Evolutionary conservation across 2,797 vertebrate species (phyloP).

Genomic region (Neosilurus hyrtlii): DNA sequence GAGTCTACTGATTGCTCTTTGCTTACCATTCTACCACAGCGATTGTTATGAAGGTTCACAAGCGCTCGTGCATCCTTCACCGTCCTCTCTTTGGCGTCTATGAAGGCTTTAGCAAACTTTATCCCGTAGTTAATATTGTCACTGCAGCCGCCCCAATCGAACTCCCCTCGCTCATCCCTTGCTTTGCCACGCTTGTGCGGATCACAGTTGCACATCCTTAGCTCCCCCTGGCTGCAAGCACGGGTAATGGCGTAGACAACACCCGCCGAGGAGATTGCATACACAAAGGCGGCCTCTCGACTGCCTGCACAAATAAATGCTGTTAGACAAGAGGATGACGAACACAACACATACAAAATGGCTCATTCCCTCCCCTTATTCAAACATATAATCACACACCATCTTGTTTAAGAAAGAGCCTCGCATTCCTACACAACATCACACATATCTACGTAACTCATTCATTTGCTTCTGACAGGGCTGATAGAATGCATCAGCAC

Average conservation of each 20-base stretch:
- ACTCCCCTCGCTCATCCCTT: conserved; percentile 86
- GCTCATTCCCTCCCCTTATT: conserved; percentile 27
- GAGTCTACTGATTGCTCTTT: background rate
- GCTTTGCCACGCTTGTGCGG: conserved; percentile 86
- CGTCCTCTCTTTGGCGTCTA: conserved; percentile 93
- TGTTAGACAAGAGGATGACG: conserved; percentile 28
- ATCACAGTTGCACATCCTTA: conserved; percentile 91
- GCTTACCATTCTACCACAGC: conserved; percentile 92
- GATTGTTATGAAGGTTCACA: conserved; percentile 99
- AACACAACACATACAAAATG: conserved; percentile 33
- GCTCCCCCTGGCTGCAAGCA: conserved; percentile 95
- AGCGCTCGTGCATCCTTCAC: conserved; percentile 92
- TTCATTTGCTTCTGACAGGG: conserved; percentile 30
- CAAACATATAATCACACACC: conserved; percentile 34
- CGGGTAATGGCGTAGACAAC: conserved; percentile 94
- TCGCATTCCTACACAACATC: conserved; percentile 43
- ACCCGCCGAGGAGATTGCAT: conserved; percentile 95
- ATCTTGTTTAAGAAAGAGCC: conserved; percentile 37
- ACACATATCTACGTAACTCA: conserved; percentile 37
- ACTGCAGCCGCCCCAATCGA: conserved; percentile 97
- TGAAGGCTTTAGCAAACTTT: conserved; percentile 92
- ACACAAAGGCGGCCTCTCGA: conserved; percentile 95
- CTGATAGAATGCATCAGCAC: conserved; percentile 28
- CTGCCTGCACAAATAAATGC: conserved; percentile 76
- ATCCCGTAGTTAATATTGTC: conserved; percentile 98